Percentiles rank a stretch among this genome's conserved stretches.
Conservation (phyloP, 2,888 invertebrate species). For the Cinara cedri region DNA sequence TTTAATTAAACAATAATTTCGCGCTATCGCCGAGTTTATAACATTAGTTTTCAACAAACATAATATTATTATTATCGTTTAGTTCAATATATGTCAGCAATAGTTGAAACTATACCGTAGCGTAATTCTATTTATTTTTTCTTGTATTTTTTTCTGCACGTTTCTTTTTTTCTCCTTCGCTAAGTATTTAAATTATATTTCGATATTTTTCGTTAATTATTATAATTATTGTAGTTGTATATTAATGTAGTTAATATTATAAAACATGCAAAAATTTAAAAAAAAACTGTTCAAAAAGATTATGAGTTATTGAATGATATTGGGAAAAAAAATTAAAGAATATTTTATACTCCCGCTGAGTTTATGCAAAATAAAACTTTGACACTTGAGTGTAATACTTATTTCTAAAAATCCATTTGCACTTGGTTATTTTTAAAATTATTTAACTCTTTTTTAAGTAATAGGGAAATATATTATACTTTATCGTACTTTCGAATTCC, state of each 20-base stretch:
- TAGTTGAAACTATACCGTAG: background rate
- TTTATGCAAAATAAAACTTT: too few relatives aligned
- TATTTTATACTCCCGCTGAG: too few relatives aligned
- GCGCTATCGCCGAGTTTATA: background rate
- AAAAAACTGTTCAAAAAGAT: background rate
- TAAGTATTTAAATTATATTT: conserved; percentile 18
- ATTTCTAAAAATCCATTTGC: too few relatives aligned
- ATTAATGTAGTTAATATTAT: background rate
- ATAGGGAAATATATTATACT: too few relatives aligned
- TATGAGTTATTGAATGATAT: too few relatives aligned
- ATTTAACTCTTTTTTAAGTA: too few relatives aligned
- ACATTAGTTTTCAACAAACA: background rate
- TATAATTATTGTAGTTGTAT: conserved; percentile 2
- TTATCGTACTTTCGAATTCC: too few relatives aligned
- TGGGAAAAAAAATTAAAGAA: too few relatives aligned
- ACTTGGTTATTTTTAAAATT: too few relatives aligned
- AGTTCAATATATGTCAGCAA: too few relatives aligned
- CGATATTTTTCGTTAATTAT: background rate
- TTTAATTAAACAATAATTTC: conserved; percentile 14
- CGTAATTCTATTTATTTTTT: background rate
- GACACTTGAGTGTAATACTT: too few relatives aligned
- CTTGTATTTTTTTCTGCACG: background rate
- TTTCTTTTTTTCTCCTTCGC: background rate
- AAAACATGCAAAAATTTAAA: background rate
- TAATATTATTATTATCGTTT: background rate